phyloP scores from a whole-genome alignment of 92 coral and sea anemone genomes.

The Epizoanthus illoricatus region DNA sequence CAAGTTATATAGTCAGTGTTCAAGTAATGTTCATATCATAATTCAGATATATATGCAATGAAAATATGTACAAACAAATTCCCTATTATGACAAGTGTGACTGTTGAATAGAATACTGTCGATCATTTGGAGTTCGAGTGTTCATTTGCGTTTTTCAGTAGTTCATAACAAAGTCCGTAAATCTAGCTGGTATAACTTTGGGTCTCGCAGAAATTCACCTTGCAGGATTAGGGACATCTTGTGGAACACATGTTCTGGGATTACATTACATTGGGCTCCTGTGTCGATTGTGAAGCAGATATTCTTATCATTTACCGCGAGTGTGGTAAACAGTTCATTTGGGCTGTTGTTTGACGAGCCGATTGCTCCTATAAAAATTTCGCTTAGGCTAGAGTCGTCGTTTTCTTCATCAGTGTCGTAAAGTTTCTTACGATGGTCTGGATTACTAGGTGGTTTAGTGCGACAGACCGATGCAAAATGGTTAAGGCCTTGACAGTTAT shows the following conservation, averaged over 20 bases:
- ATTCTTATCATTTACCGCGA: constrained; percentile 24
- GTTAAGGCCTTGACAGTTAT: constrained; percentile 25
- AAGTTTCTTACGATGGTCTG: neutral
- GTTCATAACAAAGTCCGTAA: constrained; percentile 7
- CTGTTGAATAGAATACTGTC: no score
- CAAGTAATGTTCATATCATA: no score
- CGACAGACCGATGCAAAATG: constrained; percentile 37
- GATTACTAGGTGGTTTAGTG: neutral
- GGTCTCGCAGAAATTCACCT: constrained; percentile 31
- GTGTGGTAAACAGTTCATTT: neutral
- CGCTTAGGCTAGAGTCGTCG: neutral
- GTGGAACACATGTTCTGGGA: constrained; percentile 29
- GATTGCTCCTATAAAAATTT: constrained; percentile 19
- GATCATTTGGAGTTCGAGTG: no score
- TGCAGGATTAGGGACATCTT: neutral
- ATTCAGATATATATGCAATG: no score
- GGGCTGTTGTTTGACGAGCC: neutral
- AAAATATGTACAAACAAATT: no score
- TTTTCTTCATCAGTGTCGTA: neutral
- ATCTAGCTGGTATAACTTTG: constrained; percentile 32
- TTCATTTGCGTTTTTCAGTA: neutral
- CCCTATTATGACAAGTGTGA: no score
- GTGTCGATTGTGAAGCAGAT: constrained; percentile 48
- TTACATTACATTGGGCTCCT: constrained; percentile 52
- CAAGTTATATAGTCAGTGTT: no score